phyloP scores from a whole-genome alignment of 2,888 invertebrate species.

The Limnephilus marmoratus region DNA sequence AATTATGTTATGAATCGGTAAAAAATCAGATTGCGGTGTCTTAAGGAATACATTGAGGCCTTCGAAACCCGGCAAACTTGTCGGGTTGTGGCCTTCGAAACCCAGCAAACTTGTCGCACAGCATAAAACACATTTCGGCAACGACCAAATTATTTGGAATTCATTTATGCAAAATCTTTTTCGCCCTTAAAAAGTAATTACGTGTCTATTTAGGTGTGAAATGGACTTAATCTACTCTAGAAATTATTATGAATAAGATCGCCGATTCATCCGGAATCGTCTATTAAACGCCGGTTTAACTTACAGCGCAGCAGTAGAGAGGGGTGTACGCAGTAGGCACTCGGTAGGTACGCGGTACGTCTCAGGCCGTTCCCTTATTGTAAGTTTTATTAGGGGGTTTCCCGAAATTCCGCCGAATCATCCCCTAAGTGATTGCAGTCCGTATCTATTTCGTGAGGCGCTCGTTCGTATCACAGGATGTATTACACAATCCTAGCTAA shows the following conservation, averaged over 20 bases:
- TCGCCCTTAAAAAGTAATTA: not conserved
- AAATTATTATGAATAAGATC: not conserved
- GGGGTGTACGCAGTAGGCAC: not conserved
- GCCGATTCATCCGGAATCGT: not conserved
- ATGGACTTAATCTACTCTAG: not conserved
- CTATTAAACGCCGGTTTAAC: not conserved
- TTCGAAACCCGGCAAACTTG: not conserved
- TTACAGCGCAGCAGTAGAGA: not conserved
- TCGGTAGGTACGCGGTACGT: not conserved
- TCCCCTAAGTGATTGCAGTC: constrained; percentile 42
- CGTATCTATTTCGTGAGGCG: constrained; percentile 16
- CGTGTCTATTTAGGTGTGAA: not conserved
- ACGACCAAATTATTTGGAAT: not conserved
- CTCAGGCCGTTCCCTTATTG: constrained; percentile 6
- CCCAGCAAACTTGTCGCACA: not conserved
- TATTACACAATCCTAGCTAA: not conserved
- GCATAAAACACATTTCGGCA: not conserved
- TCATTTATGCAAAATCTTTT: not conserved
- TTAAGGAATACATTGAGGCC: too few species aligned
- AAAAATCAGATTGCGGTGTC: too few species aligned
- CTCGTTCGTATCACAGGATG: constrained; percentile 24
- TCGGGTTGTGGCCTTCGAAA: too few species aligned
- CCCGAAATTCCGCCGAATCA: constrained; percentile 11
- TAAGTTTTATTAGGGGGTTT: constrained; percentile 31
- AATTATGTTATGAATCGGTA: too few species aligned